Base-by-base conservation (phyloP, 2,888 invertebrate species). In the Apamea anceps region DNA sequence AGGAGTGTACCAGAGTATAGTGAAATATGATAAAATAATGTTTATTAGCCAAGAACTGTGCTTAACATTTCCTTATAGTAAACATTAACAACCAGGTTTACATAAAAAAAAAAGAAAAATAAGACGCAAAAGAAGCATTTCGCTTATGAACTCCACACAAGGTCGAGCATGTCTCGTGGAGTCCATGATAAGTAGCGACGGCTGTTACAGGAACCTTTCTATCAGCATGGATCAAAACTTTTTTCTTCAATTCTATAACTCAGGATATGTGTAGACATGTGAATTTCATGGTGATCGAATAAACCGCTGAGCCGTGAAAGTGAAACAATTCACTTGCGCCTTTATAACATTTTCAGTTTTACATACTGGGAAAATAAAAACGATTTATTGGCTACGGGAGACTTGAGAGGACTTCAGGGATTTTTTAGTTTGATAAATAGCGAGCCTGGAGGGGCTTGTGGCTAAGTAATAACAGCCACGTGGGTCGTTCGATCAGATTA, bases 241-340 rank as follows among this genome's bases (percentile, higher is more conserved):
- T 57, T 68, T 71, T 66, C 7, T 72, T 71, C 48, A 60, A 51
- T 70, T 73, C 42, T 18, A 21, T 73, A 18, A 57, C 54, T 57
- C 5, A 62, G 25, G 21, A 10, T 72, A 32, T 48, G 28, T 54
- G 21, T n/a, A 62, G 15, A 28, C 63, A 65, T 80, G 62, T 42
- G 28, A 82, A 85, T 85, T 73, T 82, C 74, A 68, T 65, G 65
- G 70, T 71, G 65, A 76, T 71, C 28, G 84, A 62, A 77, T 54
- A n/a, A 67, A 72, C 37, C 51, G 68, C 21, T 72, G 63, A 84
- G 32, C 45, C 72, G 67, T 88, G 87, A 86, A 88, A 87, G 89
- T 91, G 88, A 85, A 80, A 85, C 86, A 86, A 90, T 89, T 87
- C 84, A 85, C 79, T 75, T 81, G 85, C 54, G 76, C 81, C 79